A percentile compares a stretch with the other conserved stretches of the same genome.
Conservation (phyloP, 2,797 vertebrate genomes). For the Neosilurus mollespiculum region DNA sequence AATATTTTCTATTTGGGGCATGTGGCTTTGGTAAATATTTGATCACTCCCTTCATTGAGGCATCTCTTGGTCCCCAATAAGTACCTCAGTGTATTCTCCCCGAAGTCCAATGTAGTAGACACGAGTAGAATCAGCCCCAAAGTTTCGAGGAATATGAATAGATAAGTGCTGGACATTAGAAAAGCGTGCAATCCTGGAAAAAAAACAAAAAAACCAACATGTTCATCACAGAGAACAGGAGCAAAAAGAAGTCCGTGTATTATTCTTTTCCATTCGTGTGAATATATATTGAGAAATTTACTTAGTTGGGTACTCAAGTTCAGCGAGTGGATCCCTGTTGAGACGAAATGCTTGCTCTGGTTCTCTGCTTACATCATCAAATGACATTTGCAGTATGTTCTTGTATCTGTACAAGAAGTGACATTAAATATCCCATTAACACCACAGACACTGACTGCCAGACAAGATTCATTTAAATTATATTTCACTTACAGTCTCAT, state of each 20-base stretch:
- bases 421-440: not conserved
- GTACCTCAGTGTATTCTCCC: slow-evolving; percentile 90
- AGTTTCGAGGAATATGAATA: slow-evolving; percentile 94
- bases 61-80: slow-evolving; percentile 27
- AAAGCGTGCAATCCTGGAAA: slow-evolving; percentile 87
- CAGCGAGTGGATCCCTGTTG: slow-evolving; percentile 82
- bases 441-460: not conserved
- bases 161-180: slow-evolving; percentile 90
- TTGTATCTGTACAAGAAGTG: slow-evolving; percentile 78
- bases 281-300: slow-evolving; percentile 59
- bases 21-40: not conserved
- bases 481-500: slow-evolving; percentile 88
- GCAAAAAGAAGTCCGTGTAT: not conserved
- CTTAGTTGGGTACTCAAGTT: slow-evolving; percentile 96
- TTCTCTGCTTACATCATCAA: slow-evolving; percentile 88
- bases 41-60: not conserved
- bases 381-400: slow-evolving; percentile 97
- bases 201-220: not conserved
- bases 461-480: not conserved
- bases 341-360: slow-evolving; percentile 91
- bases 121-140: slow-evolving; percentile 86
- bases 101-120: slow-evolving; percentile 93
- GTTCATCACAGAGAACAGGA: not conserved
- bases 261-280: not conserved
- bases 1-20: not conserved